These are phyloP conservation scores for Prolemur simus DNA, from an alignment of 2,113 vertebrate species.

Conservation along the genomic window DNA sequence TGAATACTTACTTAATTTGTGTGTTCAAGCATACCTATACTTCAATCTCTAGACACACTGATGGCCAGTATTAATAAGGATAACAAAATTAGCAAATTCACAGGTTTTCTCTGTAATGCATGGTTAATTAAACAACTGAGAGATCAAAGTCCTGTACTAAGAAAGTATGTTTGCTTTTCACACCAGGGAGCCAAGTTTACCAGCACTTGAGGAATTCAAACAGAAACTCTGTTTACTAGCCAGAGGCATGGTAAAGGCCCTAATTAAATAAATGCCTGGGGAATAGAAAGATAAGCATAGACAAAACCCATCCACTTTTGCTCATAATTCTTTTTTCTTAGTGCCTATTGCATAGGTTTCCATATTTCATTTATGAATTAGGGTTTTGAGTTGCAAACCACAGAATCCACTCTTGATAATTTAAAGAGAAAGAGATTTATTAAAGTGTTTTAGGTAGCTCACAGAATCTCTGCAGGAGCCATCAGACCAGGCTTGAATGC, in stretches of 20 bases:
- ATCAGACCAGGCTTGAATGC: background rate
- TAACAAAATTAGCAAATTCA: constrained; percentile 39
- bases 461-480: background rate
- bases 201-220: constrained; percentile 62
- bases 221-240: constrained; percentile 43
- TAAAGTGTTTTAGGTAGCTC: background rate
- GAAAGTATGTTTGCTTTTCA: constrained; percentile 63
- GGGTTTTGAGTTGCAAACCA: background rate
- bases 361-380: background rate
- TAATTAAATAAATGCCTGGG: constrained; percentile 25
- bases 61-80: constrained; percentile 2
- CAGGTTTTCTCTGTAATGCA: constrained; percentile 39
- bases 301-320: background rate
- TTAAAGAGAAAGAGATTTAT: constrained; percentile 3
- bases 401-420: background rate
- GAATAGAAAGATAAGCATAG: constrained; percentile 20
- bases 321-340: background rate
- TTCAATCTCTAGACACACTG: constrained; percentile 13
- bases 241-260: constrained; percentile 10
- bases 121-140: constrained; percentile 48
- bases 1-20: background rate
- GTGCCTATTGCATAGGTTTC: background rate
- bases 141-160: constrained; percentile 44
- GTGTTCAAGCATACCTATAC: background rate
- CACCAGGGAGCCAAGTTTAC: constrained; percentile 55